Evolutionary conservation across 2,113 vertebrate species (phyloP).

Genomic region (Machaerirhynchus nigripectus): DNA sequence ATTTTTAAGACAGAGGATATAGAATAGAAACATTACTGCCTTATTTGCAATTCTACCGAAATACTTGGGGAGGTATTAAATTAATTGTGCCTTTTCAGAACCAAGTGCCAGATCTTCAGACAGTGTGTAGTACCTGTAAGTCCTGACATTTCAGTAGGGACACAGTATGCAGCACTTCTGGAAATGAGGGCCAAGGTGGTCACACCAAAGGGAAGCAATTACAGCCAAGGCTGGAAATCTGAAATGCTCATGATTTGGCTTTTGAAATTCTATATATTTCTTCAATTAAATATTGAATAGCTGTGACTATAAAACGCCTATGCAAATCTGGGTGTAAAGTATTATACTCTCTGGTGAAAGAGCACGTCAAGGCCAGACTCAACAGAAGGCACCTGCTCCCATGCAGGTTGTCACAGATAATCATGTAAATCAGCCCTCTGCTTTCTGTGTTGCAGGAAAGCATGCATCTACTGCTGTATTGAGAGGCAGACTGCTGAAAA

Average conservation of each 20-base stretch:
- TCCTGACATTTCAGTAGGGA: not conserved
- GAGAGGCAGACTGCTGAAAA: not conserved
- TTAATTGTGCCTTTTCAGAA: not conserved
- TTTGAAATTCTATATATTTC: not conserved
- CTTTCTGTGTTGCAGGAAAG: not conserved
- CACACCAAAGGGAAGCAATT: constrained; percentile 8
- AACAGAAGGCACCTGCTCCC: not conserved
- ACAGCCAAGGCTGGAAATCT: not conserved
- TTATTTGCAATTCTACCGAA: not conserved
- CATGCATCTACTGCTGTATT: not conserved
- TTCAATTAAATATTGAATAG: constrained; percentile 10
- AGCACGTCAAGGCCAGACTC: not conserved
- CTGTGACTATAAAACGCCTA: not conserved
- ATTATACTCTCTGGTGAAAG: not conserved
- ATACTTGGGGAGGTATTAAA: not conserved
- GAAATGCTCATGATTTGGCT: not conserved
- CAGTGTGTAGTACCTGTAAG: not conserved
- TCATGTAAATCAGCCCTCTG: not conserved
- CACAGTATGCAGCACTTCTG: not conserved
- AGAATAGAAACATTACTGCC: not conserved
- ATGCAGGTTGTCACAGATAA: not conserved
- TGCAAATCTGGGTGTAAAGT: not conserved
- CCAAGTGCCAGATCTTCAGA: not conserved
- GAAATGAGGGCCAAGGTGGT: not conserved
- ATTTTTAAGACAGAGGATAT: not conserved